Percentiles rank a stretch among this genome's conserved stretches.
Evolutionary conservation across 1,140 invertebrate species (phyloP).

Genomic region (Aricia agestis): DNA sequence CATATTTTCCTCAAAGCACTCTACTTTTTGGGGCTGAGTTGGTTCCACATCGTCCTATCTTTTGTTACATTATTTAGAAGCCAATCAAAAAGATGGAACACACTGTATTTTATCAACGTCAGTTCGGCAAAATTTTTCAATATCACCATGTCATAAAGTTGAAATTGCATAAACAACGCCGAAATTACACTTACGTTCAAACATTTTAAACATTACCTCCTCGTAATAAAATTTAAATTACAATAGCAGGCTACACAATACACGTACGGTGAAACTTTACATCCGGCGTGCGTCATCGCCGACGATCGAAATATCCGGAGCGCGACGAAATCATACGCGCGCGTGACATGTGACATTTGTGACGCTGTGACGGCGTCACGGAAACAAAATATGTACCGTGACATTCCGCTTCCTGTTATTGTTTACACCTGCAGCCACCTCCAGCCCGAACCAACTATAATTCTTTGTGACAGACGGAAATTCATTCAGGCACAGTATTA

Average conservation of each 20-base stretch:
- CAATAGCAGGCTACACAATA: background rate
- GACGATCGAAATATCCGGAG: background rate
- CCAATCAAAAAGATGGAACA: background rate
- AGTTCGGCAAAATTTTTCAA: background rate
- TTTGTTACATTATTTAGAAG: background rate
- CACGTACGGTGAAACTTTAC: background rate
- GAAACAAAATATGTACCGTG: no score
- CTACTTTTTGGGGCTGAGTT: background rate
- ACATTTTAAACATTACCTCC: background rate
- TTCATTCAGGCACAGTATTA: no score
- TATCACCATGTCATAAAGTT: background rate
- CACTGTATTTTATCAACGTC: background rate
- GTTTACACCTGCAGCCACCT: background rate
- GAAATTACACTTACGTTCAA: background rate
- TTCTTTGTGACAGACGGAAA: no score
- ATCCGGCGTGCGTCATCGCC: background rate
- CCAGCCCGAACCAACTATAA: no score
- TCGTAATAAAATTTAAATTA: background rate
- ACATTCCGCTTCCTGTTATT: background rate
- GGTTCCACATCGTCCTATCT: background rate
- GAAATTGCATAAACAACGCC: background rate
- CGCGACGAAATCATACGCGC: background rate
- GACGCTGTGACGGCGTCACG: background rate
- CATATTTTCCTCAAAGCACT: background rate
- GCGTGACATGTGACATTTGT: background rate